Conservation (phyloP, 2,888 invertebrate species). For the Folsomia manolachei region DNA sequence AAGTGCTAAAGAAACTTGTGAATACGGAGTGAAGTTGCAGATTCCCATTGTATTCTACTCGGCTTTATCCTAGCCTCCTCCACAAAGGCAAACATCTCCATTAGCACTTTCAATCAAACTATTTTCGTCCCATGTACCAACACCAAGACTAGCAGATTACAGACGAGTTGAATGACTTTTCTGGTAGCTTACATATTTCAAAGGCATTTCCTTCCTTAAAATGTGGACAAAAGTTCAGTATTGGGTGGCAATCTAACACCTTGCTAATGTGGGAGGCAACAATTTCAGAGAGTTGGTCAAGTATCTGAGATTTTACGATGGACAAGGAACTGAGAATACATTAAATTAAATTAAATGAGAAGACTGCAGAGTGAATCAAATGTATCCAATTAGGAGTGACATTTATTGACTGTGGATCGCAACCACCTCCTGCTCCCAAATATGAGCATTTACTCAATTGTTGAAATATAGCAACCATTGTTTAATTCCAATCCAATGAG, state of each 20-base stretch:
- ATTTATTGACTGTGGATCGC: neutral
- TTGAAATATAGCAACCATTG: neutral
- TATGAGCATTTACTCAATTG: neutral
- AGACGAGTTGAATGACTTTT: neutral
- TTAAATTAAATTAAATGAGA: too few species aligned
- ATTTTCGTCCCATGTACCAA: neutral
- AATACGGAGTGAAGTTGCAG: neutral
- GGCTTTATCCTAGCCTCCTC: neutral
- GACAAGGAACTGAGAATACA: too few species aligned
- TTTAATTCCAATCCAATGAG: neutral
- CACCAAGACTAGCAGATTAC: neutral
- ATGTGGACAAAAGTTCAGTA: too few species aligned
- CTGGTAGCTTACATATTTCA: neutral
- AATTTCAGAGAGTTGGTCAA: too few species aligned
- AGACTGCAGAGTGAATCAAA: too few species aligned
- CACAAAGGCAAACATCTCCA: neutral
- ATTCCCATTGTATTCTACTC: neutral
- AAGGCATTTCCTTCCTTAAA: neutral
- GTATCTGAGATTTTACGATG: too few species aligned
- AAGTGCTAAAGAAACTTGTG: too few species aligned
- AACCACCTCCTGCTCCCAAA: too few species aligned
- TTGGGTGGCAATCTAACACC: too few species aligned
- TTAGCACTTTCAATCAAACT: neutral
- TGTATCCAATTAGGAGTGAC: neutral
- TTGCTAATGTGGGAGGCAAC: too few species aligned